These are phyloP conservation scores for Clupea harengus DNA, from an alignment of 2,113 vertebrate genomes.

Conservation along the genomic window DNA sequence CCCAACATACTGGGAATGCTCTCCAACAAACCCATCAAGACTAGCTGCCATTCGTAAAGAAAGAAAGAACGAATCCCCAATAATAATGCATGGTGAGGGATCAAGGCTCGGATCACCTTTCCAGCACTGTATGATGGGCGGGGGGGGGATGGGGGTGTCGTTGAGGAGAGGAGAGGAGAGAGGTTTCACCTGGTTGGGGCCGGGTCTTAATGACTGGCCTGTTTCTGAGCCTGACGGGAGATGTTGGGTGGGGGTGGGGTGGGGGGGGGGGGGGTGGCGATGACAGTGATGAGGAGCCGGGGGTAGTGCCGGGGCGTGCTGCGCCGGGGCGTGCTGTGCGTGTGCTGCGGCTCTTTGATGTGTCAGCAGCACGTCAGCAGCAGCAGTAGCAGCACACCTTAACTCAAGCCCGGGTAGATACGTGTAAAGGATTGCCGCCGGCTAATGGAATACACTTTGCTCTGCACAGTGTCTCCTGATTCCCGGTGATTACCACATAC, in stretches of 20 bases:
- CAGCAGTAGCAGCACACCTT: background rate
- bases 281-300: conserved; percentile 50
- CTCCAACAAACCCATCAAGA: background rate
- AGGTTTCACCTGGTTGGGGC: background rate
- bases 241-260: background rate
- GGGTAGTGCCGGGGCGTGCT: conserved; percentile 49
- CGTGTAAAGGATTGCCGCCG: conserved; percentile 54
- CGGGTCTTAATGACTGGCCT: conserved; percentile 60
- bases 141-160: background rate
- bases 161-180: background rate
- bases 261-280: conserved; percentile 29
- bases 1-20: background rate
- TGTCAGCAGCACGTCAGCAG: conserved; percentile 62
- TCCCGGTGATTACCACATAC: background rate
- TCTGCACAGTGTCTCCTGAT: conserved; percentile 36
- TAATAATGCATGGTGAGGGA: background rate
- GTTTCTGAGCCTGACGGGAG: conserved; percentile 39
- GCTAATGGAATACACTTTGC: conserved; percentile 59
- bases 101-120: background rate
- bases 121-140: background rate
- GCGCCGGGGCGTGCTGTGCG: conserved; percentile 46
- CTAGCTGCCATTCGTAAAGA: background rate
- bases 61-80: background rate
- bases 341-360: conserved; percentile 68
- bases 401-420: conserved; percentile 57